Conservation (phyloP, 2,113 vertebrate species). For the Pelobates fuscus region DNA sequence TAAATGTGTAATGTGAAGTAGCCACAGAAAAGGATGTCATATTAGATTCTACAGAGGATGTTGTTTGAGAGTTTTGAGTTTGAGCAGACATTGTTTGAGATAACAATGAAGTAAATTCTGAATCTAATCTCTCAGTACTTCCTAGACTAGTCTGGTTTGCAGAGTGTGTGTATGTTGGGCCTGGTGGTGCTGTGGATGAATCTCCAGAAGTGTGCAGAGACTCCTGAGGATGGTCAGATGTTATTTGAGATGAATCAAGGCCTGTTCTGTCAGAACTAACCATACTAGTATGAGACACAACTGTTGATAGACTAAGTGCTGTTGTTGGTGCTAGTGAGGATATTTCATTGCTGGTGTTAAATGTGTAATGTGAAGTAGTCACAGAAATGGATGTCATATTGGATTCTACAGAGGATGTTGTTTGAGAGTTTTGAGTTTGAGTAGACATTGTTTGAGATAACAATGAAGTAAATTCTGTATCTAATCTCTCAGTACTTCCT, state of each 20-base stretch:
- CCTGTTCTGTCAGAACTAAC: too few species aligned
- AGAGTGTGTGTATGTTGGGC: too few species aligned
- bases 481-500: too few species aligned
- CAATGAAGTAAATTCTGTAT: too few species aligned
- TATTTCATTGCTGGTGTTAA: background rate
- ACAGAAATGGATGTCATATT: background rate
- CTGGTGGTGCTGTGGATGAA: background rate
- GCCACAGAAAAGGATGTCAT: background rate
- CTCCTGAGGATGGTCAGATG: background rate
- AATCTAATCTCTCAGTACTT: too few species aligned
- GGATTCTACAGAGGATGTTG: background rate
- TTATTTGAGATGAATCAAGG: slow-evolving; percentile 20
- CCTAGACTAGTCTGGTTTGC: too few species aligned
- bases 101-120: too few species aligned
- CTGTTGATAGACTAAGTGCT: too few species aligned
- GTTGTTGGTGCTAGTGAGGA: background rate
- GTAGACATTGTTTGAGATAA: too few species aligned
- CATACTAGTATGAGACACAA: too few species aligned
- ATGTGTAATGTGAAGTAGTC: background rate
- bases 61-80: too few species aligned
- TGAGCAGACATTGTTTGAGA: background rate
- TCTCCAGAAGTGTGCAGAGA: slow-evolving; percentile 54
- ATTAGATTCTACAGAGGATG: background rate
- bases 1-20: background rate
- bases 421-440: background rate